phyloP scores from a whole-genome alignment of 2,888 invertebrate genomes.

The Cataglyphis rosenhaueri region DNA sequence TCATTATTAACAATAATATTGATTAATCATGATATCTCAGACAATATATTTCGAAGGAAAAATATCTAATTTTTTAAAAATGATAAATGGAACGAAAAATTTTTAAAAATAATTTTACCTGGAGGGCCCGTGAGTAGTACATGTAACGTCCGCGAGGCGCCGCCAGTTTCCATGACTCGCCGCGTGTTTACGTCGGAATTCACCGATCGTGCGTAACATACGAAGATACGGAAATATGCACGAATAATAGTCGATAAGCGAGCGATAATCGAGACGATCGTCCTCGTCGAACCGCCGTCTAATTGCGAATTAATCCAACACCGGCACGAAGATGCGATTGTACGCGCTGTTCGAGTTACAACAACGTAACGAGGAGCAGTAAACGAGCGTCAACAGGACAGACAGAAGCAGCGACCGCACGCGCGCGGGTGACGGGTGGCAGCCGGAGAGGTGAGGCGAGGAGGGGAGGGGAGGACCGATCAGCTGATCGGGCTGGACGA shows the following conservation, averaged over 20 bases:
- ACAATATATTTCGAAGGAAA: neutral
- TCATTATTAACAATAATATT: conserved; percentile 5
- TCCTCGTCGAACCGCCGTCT: too few relatives aligned
- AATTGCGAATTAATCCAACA: neutral
- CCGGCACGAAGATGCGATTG: neutral
- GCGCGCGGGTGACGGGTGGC: neutral
- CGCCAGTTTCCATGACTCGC: conserved; percentile 69
- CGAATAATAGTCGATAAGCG: neutral
- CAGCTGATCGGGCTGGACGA: conserved; percentile 75
- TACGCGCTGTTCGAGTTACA: neutral
- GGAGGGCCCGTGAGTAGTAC: conserved; percentile 78
- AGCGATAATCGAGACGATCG: neutral
- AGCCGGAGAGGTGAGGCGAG: neutral
- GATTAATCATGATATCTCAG: neutral
- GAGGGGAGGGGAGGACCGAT: conserved; percentile 57
- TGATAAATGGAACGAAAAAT: too few relatives aligned
- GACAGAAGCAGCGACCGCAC: neutral
- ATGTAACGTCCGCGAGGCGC: conserved; percentile 67
- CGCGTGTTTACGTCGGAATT: conserved; percentile 43
- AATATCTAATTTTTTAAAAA: neutral
- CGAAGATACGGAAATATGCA: neutral
- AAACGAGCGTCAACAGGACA: neutral
- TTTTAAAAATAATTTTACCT: conserved; percentile 58
- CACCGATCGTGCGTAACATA: neutral
- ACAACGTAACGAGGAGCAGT: neutral